Evolutionary conservation across 2,888 invertebrate species (phyloP), one percentile per base, ranked within the genome.

Genomic region (Drosophila trichaetosa): DNA sequence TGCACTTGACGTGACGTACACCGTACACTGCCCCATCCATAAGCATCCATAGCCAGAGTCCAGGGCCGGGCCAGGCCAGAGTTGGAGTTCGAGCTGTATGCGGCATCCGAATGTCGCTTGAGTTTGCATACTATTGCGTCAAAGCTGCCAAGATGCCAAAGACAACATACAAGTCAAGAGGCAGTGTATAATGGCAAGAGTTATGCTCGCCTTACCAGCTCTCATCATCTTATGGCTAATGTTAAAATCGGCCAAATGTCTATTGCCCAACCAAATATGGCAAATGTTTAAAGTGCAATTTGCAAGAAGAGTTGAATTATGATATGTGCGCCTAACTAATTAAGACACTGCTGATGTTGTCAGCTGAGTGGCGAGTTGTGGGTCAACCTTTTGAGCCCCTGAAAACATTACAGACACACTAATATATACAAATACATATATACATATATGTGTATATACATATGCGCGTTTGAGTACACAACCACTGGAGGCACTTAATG

Each of bases 1-100:
- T 72, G 83, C 88, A 80, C 83, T 87, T 89, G 88, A 79, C 57
- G 76, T 69, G 60, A 66, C 66, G 62, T 51, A 54, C 38, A 58
- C 66, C 66, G 62, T 51, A 54, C 38, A 58, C 66, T 42, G 49
- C 48, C 8, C 21, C 4, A 8, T 8, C 24, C 21, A 16, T 4
- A 8, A 2, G 5, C 21, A 24, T 46, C 16, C 8, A 16, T 11
- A 21, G 34, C 8, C 34, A 56, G 42, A 40, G 34, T 24, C 38
- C 46, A 51, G 46, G 36, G 18, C 24, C 6, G 31, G 33, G 10
- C 31, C 6, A 21, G 49, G 24, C 38, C 33, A n/a, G 21, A 56
- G 52, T 29, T 54, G n/a, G 5, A 54, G 48, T 59, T n/a, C 33
- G 18, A 49, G 42, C 36, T 40, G 31, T n/a, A 0, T 40, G 40